Evolutionary conservation across 2,113 vertebrate species (phyloP), one percentile per base, ranked within the genome.

Genomic region (Mirza zaza): DNA sequence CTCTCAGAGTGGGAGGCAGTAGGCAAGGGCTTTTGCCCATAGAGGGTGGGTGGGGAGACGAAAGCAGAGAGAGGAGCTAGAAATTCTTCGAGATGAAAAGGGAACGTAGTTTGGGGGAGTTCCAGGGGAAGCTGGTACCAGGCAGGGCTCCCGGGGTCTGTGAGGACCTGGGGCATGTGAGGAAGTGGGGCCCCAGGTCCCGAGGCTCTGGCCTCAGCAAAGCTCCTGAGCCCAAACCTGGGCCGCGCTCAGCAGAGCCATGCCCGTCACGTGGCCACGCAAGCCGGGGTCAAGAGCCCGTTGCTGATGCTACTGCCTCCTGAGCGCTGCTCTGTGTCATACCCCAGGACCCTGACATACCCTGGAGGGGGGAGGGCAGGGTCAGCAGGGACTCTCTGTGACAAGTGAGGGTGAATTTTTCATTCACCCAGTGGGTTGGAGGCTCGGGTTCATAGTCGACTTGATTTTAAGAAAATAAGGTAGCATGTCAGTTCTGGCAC

Each of bases 241-340:
- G 55, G 8, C 1, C 20, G 29, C 20, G 13, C 48, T 4, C 1
- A 15, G n/a, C 12, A 13, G 71, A 48, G 2, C 32, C 32, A 25
- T 8, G 1, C 10, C 63, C 4, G 0, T 27, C 68, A 2, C 0
- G 0, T 0, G 45, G 18, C 70, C 48, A 7, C 0, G 1, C 2
- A 45, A 36, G 29, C 57, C 14, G 29, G 27, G 42, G 34, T 48
- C 48, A 8, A 29, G 87, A 73, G 48, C 36, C 12, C 34, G 67
- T 36, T n/a, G 45, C 6, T 23, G 34, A 25, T 61, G 50, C 17
- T 5, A 27, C 6, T 29, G 52, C 21, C 5, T 15, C 15, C 27
- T 63, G 61, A 63, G 61, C 61, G 11, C 27, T 63, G 61, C 61
- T 75, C 23, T 42, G 17, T 59, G n/a, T 57, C 71, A 73, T 36